Percentiles rank a stretch among this genome's conserved stretches.
phyloP scores from a whole-genome alignment of 2,113 vertebrate genomes.

The Edolisoma coerulescens region DNA sequence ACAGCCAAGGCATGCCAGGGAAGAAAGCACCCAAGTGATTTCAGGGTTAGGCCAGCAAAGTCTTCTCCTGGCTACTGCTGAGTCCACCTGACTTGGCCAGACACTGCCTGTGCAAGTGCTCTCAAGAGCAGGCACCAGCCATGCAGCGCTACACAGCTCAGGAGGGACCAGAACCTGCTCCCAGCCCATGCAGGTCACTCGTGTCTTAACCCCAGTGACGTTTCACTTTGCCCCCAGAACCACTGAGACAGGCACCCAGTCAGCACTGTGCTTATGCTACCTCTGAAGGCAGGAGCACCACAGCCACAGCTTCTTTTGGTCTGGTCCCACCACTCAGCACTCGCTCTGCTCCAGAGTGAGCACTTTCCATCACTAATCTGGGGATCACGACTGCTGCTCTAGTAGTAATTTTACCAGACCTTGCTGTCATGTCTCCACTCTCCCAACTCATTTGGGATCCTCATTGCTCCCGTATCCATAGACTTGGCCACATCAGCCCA shows the following conservation, averaged over 20 bases:
- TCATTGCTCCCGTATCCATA: not conserved
- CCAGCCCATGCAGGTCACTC: not conserved
- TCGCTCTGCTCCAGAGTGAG: not conserved
- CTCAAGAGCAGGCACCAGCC: not conserved
- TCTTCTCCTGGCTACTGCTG: not conserved
- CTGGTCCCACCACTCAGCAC: not conserved
- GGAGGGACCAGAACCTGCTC: not conserved
- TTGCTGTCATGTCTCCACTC: not conserved
- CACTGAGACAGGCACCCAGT: not conserved
- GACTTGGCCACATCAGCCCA: not conserved
- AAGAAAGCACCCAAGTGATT: not conserved
- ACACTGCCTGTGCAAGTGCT: not conserved
- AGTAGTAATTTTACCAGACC: not conserved
- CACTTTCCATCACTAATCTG: not conserved
- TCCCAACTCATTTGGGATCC: not conserved
- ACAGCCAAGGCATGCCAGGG: not conserved
- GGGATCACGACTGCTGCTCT: not conserved
- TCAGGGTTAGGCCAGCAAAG: not conserved
- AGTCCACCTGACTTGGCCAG: not conserved
- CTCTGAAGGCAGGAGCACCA: not conserved
- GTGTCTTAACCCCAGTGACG: not conserved
- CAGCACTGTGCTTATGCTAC: not conserved
- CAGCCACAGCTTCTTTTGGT: not conserved
- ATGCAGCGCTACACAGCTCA: not conserved
- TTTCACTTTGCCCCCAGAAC: not conserved